Conservation (phyloP, 2,888 invertebrate genomes). For the Laspeyria flexula region DNA sequence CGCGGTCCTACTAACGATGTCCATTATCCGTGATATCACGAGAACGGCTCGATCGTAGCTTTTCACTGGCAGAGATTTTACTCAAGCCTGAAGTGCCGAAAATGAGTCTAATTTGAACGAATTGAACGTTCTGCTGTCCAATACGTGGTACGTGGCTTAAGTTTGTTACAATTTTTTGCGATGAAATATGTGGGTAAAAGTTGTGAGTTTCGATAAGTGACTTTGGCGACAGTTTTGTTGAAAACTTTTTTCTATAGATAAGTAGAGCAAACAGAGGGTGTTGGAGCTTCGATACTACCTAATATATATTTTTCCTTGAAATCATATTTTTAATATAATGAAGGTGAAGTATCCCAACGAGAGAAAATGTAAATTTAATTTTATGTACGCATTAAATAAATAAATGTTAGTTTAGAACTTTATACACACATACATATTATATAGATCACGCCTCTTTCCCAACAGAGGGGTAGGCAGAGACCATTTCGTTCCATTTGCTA, state of each 20-base stretch:
- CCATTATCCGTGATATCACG: conserved; percentile 75
- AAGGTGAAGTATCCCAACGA: too few relatives aligned
- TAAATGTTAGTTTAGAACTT: too few relatives aligned
- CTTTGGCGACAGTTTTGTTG: conserved; percentile 5
- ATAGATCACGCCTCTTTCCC: too few relatives aligned
- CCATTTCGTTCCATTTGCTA: too few relatives aligned
- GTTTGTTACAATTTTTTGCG: conserved; percentile 23
- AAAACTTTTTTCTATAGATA: not conserved
- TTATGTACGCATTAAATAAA: too few relatives aligned
- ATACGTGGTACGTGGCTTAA: conserved; percentile 28
- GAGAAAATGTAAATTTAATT: too few relatives aligned
- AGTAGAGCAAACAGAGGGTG: not conserved
- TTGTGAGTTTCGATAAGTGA: not conserved
- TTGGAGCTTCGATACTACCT: too few relatives aligned
- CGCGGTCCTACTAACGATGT: conserved; percentile 77
- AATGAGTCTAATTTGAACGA: conserved; percentile 66
- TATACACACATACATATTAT: too few relatives aligned
- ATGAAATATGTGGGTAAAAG: conserved; percentile 7
- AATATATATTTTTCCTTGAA: too few relatives aligned
- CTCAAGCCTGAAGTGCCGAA: conserved; percentile 47
- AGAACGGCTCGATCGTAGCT: conserved; percentile 54
- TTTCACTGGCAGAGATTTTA: conserved; percentile 59
- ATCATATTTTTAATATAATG: too few relatives aligned
- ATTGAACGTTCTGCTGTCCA: conserved; percentile 49
- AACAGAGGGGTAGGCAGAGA: too few relatives aligned